phyloP scores from a whole-genome alignment of 1,140 invertebrate species.

The Delia radicum region DNA sequence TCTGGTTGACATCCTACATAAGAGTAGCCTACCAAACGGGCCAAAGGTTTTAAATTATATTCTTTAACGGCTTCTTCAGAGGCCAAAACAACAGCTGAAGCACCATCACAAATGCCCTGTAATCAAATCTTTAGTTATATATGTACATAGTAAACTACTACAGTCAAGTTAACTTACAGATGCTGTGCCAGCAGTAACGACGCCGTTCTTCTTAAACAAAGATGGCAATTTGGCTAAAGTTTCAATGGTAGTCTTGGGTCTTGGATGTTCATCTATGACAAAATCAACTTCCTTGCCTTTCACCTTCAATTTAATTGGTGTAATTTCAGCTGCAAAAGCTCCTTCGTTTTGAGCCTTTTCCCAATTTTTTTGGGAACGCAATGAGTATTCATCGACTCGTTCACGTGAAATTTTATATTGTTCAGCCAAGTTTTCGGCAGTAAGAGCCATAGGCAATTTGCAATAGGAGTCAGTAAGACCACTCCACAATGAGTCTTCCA shows the following conservation, averaged over 20 bases:
- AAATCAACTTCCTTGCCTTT: slow-evolving; percentile 80
- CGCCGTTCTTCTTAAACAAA: slow-evolving; percentile 94
- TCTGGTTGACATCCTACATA: slow-evolving; percentile 80
- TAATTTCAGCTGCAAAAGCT: slow-evolving; percentile 87
- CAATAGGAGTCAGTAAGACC: slow-evolving; percentile 88
- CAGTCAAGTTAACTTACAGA: slow-evolving; percentile 67
- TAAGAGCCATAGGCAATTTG: slow-evolving; percentile 93
- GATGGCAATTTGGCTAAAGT: slow-evolving; percentile 79
- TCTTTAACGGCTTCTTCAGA: slow-evolving; percentile 85
- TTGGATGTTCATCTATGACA: slow-evolving; percentile 90
- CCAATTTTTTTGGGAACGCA: slow-evolving; percentile 82
- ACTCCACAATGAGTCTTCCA: slow-evolving; percentile 94
- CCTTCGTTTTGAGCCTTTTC: slow-evolving; percentile 84
- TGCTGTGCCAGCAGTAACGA: slow-evolving; percentile 93
- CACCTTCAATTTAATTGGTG: slow-evolving; percentile 80
- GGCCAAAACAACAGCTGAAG: slow-evolving; percentile 85
- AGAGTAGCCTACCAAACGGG: slow-evolving; percentile 74
- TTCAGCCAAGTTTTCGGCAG: slow-evolving; percentile 94
- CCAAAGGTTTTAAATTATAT: slow-evolving; percentile 77
- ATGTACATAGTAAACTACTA: not conserved
- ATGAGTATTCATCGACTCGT: slow-evolving; percentile 86
- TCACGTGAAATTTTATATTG: slow-evolving; percentile 85
- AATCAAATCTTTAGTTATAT: not conserved
- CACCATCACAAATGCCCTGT: slow-evolving; percentile 95
- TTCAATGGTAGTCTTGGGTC: slow-evolving; percentile 84